phyloP scores from a whole-genome alignment of 1,140 invertebrate genomes.

The Spodoptera frugiperda region DNA sequence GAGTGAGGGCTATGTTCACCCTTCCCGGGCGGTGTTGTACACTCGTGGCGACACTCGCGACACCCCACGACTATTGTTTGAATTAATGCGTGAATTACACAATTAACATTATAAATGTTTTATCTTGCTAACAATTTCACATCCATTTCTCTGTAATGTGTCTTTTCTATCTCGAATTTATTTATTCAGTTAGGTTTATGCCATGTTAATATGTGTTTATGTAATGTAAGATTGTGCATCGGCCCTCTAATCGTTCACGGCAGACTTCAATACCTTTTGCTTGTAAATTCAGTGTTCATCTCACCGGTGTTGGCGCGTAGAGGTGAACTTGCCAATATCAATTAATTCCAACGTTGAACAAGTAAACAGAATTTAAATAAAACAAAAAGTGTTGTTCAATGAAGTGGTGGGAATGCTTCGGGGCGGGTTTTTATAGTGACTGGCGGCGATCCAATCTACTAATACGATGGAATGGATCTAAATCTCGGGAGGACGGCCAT shows the following conservation, averaged over 20 bases:
- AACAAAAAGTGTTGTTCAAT: slow-evolving; percentile 57
- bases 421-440: slow-evolving; percentile 55
- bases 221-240: too few relatives aligned
- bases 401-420: slow-evolving; percentile 56
- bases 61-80: slow-evolving; percentile 26
- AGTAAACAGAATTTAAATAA: slow-evolving; percentile 49
- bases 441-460: slow-evolving; percentile 62
- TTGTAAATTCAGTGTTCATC: slow-evolving; percentile 1
- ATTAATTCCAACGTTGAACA: slow-evolving; percentile 37
- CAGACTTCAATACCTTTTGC: too few relatives aligned
- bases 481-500: slow-evolving; percentile 56
- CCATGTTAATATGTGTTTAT: too few relatives aligned
- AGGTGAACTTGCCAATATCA: slow-evolving; percentile 31
- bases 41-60: not conserved
- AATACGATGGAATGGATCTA: slow-evolving; percentile 60
- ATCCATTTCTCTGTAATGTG: not conserved
- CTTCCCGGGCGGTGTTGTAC: slow-evolving; percentile 39
- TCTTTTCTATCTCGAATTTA: not conserved
- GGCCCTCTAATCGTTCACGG: not conserved
- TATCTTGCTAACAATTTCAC: slow-evolving; percentile 24
- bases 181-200: too few relatives aligned
- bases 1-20: slow-evolving; percentile 56
- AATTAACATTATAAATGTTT: slow-evolving; percentile 35
- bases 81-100: slow-evolving; percentile 41
- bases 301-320: not conserved